phyloP scores from a whole-genome alignment of 2,888 invertebrate species.

The Omphaloscelis lunosa region DNA sequence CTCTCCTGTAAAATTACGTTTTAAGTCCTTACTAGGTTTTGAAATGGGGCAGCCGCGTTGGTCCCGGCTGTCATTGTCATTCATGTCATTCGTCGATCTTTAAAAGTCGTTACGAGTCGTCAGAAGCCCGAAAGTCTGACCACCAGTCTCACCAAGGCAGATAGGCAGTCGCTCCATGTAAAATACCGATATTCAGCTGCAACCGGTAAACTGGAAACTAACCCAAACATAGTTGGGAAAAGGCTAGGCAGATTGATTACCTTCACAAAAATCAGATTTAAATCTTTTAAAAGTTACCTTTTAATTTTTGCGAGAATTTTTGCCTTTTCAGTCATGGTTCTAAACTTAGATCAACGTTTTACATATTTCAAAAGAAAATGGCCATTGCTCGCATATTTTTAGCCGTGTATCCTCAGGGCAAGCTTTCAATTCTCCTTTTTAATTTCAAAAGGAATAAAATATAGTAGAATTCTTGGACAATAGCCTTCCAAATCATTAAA shows the following conservation, averaged over 20 bases:
- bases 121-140: too few species aligned
- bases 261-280: background rate
- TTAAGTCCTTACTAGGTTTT: too few species aligned
- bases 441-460: constrained; percentile 19
- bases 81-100: too few species aligned
- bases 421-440: constrained; percentile 14
- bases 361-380: background rate
- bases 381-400: background rate
- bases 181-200: too few species aligned
- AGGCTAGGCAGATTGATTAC: background rate
- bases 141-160: too few species aligned
- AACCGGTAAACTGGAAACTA: too few species aligned
- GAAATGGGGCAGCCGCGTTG: too few species aligned
- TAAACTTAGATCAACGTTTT: background rate
- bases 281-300: background rate
- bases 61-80: too few species aligned
- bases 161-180: too few species aligned
- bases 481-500: constrained; percentile 46
- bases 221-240: too few species aligned
- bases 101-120: too few species aligned
- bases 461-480: constrained; percentile 29
- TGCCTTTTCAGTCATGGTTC: background rate
- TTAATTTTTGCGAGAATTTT: background rate
- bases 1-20: too few species aligned
- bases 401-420: background rate